phyloP scores from a whole-genome alignment of 2,888 invertebrate genomes.

The Andrena marginata region DNA sequence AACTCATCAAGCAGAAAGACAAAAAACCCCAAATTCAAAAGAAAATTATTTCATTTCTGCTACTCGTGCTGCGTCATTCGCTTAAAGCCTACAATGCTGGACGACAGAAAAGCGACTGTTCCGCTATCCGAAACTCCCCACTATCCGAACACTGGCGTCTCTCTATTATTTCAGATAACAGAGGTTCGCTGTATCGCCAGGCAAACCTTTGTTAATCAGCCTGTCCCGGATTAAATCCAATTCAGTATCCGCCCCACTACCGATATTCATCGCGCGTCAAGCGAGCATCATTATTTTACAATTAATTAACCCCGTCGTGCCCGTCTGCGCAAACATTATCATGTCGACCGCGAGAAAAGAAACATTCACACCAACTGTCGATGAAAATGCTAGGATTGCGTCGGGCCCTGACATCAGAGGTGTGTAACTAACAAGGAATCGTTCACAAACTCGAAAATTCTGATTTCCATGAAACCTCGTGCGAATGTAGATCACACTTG shows the following conservation, averaged over 20 bases:
- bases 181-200: background rate
- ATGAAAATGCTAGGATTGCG: background rate
- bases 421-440: too few relatives aligned
- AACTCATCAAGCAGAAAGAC: too few relatives aligned
- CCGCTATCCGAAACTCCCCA: background rate
- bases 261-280: background rate
- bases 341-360: background rate
- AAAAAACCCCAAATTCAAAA: too few relatives aligned
- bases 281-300: constrained; percentile 25
- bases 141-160: background rate
- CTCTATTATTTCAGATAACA: background rate
- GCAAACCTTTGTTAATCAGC: constrained; percentile 22
- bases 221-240: constrained; percentile 32
- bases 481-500: too few relatives aligned
- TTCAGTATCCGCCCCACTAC: background rate
- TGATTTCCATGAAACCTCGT: too few relatives aligned
- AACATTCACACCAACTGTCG: background rate
- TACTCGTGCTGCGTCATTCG: background rate
- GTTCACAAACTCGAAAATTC: too few relatives aligned
- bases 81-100: background rate
- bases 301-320: constrained; percentile 13
- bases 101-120: background rate
- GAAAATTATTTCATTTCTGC: background rate
- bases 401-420: background rate
- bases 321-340: background rate